These are phyloP conservation scores for Lampris incognitus DNA, from an alignment of 2,113 vertebrate species.

Conservation along the genomic window DNA sequence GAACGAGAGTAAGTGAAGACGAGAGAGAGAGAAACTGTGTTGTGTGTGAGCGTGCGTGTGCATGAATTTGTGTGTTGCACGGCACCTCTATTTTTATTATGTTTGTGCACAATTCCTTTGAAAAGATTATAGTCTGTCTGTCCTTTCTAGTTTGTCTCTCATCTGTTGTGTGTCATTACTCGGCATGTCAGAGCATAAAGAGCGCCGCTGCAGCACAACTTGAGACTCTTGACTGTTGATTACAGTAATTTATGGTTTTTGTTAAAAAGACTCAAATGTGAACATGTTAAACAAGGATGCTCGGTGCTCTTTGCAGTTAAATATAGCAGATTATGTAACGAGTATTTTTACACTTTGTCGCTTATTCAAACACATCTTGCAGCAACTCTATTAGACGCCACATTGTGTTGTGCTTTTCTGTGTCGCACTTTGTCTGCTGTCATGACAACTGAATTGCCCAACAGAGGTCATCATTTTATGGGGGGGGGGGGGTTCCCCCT, in stretches of 20 bases:
- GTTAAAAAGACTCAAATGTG: not conserved
- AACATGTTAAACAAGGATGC: no score
- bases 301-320: no score
- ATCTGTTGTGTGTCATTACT: conserved; percentile 39
- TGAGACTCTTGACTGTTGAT: no score
- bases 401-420: no score
- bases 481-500: no score
- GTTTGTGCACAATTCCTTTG: conserved; percentile 70
- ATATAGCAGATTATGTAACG: no score
- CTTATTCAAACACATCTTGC: no score
- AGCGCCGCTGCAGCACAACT: not conserved
- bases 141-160: conserved; percentile 20
- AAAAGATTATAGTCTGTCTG: conserved; percentile 49
- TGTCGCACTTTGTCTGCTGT: no score
- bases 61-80: conserved; percentile 64
- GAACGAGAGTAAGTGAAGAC: conserved; percentile 46
- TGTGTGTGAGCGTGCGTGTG: conserved; percentile 30
- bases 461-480: no score
- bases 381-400: no score
- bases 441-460: no score
- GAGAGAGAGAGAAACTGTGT: conserved; percentile 40
- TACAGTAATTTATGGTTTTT: not conserved
- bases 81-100: conserved; percentile 66
- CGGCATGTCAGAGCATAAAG: conserved; percentile 25
- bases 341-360: no score